These are phyloP conservation scores for Hesperia comma DNA, from an alignment of 2,888 invertebrate species.

Conservation along the genomic window DNA sequence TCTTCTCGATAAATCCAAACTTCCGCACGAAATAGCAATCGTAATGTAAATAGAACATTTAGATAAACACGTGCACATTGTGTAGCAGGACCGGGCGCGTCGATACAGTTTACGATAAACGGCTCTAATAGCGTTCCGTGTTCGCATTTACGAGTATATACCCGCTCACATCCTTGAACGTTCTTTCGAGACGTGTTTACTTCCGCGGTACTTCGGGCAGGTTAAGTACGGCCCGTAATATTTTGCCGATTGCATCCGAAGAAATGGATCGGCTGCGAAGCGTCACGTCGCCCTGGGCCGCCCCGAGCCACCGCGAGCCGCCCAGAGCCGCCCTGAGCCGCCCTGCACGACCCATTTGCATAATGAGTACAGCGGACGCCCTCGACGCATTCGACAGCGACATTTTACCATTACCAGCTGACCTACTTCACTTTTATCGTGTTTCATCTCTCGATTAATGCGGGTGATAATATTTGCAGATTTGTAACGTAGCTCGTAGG, in stretches of 20 bases:
- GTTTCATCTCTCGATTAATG: conserved; percentile 46
- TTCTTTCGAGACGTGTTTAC: conserved; percentile 20
- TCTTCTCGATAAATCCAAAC: background rate
- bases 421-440: conserved; percentile 62
- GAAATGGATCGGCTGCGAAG: conserved; percentile 17
- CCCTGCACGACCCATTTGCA: conserved; percentile 67
- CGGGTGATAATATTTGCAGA: conserved; percentile 42
- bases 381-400: conserved; percentile 46
- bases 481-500: conserved; percentile 6
- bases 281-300: conserved; percentile 28
- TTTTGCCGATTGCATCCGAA: background rate
- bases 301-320: conserved; percentile 40
- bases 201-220: background rate
- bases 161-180: conserved; percentile 28
- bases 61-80: conserved; percentile 25
- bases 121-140: conserved; percentile 17
- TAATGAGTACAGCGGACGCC: conserved; percentile 59
- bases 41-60: conserved; percentile 28
- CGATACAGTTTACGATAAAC: conserved; percentile 12
- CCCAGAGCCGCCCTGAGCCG: conserved; percentile 42
- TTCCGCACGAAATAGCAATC: conserved; percentile 1
- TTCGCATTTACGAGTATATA: conserved; percentile 24
- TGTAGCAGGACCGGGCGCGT: conserved; percentile 10
- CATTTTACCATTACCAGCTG: conserved; percentile 50
- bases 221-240: background rate